Evolutionary conservation across 2,888 invertebrate genomes (phyloP), one percentile per base, ranked within the genome.

Genomic region (Psylliodes chrysocephalus): DNA sequence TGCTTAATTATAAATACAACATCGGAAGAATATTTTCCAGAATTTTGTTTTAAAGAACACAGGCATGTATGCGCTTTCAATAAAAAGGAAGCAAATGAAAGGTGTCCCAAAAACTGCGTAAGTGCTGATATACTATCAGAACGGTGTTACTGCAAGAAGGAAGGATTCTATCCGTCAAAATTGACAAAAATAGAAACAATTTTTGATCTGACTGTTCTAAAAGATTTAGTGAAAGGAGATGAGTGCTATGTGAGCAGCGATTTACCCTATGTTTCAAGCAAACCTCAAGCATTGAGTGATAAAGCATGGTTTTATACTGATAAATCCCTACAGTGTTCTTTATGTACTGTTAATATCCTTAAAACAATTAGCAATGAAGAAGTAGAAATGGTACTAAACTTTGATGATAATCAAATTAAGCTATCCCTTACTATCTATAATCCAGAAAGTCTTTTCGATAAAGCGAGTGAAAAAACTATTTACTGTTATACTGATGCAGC

Each of bases 401-500:
- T 79, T 56, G 73, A 77, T 10, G 60, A 68, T 2, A 57, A 63
- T 18, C 63, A 68, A 3, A 60, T 42, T 14, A 63, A 65, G n/a
- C 66, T 81, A 2, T 69, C 56, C 55, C 66, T 90, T 10, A 85
- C 85, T 5, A 82, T 89, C 35, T 89, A 89, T 73, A 84, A 82
- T 68, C 85, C 86, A 1, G 84, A 86, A 10, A 84, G 84, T 59
- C 79, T 88, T 56, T 87, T 86, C 85, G 83, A 83, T 64, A 81
- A 84, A 66, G 79, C 82, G 30, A 84, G 86, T 64, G 82, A 83
- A 53, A 84, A 86, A 63, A 82, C 80, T 67, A 82, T 88, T 46
- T 85, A 85, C 71, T 89, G 89, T 75, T 89, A 88, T 75, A 87
- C 89, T 1, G 85, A 88, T 73, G 86, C 87, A 0, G 86, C 87